These are phyloP conservation scores for Anorthoa munda DNA, from an alignment of 2,888 invertebrate species.

Conservation along the genomic window DNA sequence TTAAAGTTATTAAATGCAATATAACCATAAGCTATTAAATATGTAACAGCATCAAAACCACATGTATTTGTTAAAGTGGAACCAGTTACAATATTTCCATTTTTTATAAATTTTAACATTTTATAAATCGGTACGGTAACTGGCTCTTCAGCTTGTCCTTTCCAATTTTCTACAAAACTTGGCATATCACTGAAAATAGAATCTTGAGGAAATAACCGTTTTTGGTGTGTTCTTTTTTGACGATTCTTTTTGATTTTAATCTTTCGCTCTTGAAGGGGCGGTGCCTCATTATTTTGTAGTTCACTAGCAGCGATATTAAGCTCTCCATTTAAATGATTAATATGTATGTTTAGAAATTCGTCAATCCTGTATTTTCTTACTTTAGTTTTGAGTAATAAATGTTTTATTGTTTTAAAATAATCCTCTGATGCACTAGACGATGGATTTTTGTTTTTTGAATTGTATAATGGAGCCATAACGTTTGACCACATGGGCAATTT, in stretches of 20 bases:
- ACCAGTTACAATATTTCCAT: conserved; percentile 41
- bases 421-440: conserved; percentile 43
- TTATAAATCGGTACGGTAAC: conserved; percentile 39
- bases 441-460: conserved; percentile 39
- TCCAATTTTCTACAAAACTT: conserved; percentile 43
- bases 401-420: conserved; percentile 43
- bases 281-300: conserved; percentile 41
- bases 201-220: conserved; percentile 42
- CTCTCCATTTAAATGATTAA: conserved; percentile 45
- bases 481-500: conserved; percentile 41
- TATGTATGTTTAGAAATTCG: conserved; percentile 41
- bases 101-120: conserved; percentile 41
- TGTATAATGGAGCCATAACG: conserved; percentile 41
- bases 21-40: conserved; percentile 45
- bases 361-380: conserved; percentile 41
- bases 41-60: conserved; percentile 40
- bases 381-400: conserved; percentile 43
- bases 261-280: conserved; percentile 43
- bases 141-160: conserved; percentile 44
- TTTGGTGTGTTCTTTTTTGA: conserved; percentile 39
- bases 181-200: conserved; percentile 42
- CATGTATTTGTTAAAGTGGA: conserved; percentile 43
- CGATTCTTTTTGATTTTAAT: conserved; percentile 43
- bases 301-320: conserved; percentile 42
- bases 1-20: no score